These are phyloP conservation scores for Epiblema foenella DNA, from an alignment of 2,888 invertebrate genomes.

Conservation along the genomic window DNA sequence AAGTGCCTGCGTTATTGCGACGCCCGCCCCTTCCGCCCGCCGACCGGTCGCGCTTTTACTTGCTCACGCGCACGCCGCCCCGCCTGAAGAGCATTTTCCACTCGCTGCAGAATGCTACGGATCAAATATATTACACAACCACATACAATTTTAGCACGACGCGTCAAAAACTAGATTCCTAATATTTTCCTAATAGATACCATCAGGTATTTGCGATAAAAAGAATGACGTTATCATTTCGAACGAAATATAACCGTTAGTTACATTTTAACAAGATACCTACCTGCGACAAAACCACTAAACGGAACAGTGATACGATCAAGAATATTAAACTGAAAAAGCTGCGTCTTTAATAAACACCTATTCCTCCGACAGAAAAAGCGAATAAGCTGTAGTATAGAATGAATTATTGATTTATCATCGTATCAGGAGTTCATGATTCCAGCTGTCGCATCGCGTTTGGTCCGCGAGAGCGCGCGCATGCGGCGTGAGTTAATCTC, in stretches of 20 bases:
- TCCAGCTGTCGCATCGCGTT: constrained; percentile 76
- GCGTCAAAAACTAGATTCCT: no score
- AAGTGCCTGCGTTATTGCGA: constrained; percentile 76
- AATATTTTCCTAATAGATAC: neutral
- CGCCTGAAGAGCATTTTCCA: neutral
- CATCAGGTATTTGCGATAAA: neutral
- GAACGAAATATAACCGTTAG: neutral
- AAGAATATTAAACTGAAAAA: constrained; percentile 14
- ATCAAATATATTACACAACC: no score
- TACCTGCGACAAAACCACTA: constrained; percentile 4
- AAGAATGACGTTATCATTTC: neutral
- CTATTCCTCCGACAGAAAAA: constrained; percentile 13
- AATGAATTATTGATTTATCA: constrained; percentile 80
- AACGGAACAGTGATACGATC: constrained; percentile 6
- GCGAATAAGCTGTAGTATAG: constrained; percentile 58
- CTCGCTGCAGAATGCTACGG: neutral
- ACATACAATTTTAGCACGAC: no score
- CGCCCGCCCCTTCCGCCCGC: constrained; percentile 73
- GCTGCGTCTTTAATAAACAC: neutral
- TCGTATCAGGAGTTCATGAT: constrained; percentile 76
- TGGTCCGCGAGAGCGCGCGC: constrained; percentile 69
- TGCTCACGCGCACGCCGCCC: constrained; percentile 45
- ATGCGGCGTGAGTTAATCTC: constrained; percentile 64
- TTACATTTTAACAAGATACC: neutral
- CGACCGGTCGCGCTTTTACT: constrained; percentile 76